Evolutionary conservation across 2,797 vertebrate species (phyloP), one percentile per base, ranked within the genome.

Genomic region (Morus bassanus): DNA sequence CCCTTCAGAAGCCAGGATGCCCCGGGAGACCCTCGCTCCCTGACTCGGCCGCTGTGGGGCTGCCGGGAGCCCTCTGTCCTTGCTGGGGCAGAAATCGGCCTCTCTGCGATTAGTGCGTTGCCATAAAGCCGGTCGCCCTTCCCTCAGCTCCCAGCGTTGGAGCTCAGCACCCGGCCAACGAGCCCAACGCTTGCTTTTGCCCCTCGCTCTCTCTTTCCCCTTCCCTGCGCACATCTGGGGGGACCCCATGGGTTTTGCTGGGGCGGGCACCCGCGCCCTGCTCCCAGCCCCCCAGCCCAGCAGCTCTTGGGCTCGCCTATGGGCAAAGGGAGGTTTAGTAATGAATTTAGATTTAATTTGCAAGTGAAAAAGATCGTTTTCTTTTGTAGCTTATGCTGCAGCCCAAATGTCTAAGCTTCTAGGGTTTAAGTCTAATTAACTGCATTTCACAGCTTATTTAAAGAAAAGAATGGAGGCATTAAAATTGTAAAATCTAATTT

Each of bases 401-500:
- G 98, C 98, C 98, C 98, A 96, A 98, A 96, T 27, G 96, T 96
- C 98, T 98, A 97, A 98, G 98, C 98, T 98, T 97, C 97, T 97
- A 96, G 98, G 98, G 98, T 98, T 98, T 98, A 98, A 98, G 98
- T 98, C 98, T 98, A 98, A 98, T 98, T 98, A 98, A 98, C 98
- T 98, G 98, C 97, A 97, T 98, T 98, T 98, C 98, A 98, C 98
- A 98, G 98, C 98, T 98, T 98, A 98, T 98, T 98, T 98, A 98
- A 98, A 98, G 98, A 98, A 98, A 98, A 98, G 98, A 98, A 98
- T 98, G 98, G 97, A 98, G 97, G 98, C 98, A 98, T 98, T 98
- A 98, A 98, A 98, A 98, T 98, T 98, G 98, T 98, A 98, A 98
- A 98, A 98, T 98, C 98, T 98, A 97, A 98, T 98, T 98, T 98